These are phyloP conservation scores for human DNA, from an alignment of 2,113 vertebrate genomes.

Conservation along the genomic window GRCh38 chr9:9555501-9556000, in stretches of 20 bases:
- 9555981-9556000: background rate
- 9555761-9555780: background rate
- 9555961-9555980: background rate
- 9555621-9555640: background rate
- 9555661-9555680: background rate
- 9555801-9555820: background rate
- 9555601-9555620: background rate
- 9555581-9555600: background rate
- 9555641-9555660: background rate
- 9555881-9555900: background rate
- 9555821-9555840: background rate
- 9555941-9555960: background rate
- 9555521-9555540: background rate
- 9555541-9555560: background rate
- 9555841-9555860: background rate
- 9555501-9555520: background rate
- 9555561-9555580: background rate
- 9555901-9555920: background rate
- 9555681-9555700: background rate
- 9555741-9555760: background rate
- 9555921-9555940: background rate
- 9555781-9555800: background rate
- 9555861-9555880: background rate
- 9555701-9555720: background rate
- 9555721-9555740: background rate